Conservation (phyloP, 2,797 vertebrate genomes). For the Coluber constrictor region DNA sequence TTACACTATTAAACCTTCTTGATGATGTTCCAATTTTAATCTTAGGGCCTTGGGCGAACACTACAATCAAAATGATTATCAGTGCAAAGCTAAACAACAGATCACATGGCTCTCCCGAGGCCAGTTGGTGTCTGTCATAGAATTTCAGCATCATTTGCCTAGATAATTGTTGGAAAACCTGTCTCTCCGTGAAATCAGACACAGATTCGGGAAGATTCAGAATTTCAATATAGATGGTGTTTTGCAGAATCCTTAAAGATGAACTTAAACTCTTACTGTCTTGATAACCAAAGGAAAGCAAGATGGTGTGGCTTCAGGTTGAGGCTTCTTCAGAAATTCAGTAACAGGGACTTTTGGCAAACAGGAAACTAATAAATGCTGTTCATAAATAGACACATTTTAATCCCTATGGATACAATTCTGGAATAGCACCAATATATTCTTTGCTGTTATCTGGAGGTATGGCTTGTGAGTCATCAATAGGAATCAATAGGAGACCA, state of each 20-base stretch:
- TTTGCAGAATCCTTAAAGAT: not conserved
- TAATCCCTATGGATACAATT: not conserved
- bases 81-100: not conserved
- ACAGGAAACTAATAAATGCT: not conserved
- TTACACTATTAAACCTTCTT: not conserved
- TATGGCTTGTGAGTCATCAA: not conserved
- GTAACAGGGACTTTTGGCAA: not conserved
- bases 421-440: not conserved
- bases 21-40: not conserved
- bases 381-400: not conserved
- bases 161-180: not conserved
- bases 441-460: not conserved
- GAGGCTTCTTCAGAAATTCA: not conserved
- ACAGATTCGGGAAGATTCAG: not conserved
- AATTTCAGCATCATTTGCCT: not conserved
- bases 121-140: not conserved
- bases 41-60: not conserved
- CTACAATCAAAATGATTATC: not conserved
- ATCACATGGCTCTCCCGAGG: not conserved
- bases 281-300: not conserved
- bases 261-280: not conserved
- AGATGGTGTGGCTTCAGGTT: not conserved
- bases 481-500: not conserved
- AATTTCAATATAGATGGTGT: not conserved
- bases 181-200: not conserved